Conservation (phyloP, 64 coral and sea anemone genomes). For the Stichodactyla helianthus region DNA sequence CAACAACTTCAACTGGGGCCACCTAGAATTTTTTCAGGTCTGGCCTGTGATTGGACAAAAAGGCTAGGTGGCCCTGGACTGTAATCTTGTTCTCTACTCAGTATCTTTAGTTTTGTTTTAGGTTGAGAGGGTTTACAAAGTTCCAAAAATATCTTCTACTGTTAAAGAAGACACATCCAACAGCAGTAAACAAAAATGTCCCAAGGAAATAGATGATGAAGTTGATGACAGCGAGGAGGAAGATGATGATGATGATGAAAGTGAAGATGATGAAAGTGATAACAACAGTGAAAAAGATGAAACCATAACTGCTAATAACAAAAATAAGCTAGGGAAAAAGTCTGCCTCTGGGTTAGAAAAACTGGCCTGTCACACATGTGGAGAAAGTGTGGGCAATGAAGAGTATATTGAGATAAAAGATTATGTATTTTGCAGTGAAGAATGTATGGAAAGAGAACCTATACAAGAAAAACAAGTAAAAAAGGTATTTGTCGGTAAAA, state of each 20-base stretch:
- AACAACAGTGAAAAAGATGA: not conserved
- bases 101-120: not conserved
- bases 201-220: conserved; percentile 20
- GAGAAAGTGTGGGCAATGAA: conserved; percentile 66
- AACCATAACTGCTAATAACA: conserved; percentile 19
- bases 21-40: no score
- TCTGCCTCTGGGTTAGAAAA: not conserved
- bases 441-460: conserved; percentile 61
- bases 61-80: no score
- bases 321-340: conserved; percentile 3
- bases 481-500: conserved; percentile 32
- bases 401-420: conserved; percentile 44
- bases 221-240: not conserved
- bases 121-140: conserved; percentile 25
- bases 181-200: not conserved
- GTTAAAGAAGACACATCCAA: not conserved
- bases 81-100: not conserved
- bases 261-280: conserved; percentile 11
- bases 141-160: not conserved
- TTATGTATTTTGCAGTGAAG: conserved; percentile 78
- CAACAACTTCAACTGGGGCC: no score
- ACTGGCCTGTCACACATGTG: conserved; percentile 48
- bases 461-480: not conserved
- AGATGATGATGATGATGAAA: conserved; percentile 17
- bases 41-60: no score